Conservation (phyloP, 1,140 invertebrate genomes). For the Sweltsa coloradensis region DNA sequence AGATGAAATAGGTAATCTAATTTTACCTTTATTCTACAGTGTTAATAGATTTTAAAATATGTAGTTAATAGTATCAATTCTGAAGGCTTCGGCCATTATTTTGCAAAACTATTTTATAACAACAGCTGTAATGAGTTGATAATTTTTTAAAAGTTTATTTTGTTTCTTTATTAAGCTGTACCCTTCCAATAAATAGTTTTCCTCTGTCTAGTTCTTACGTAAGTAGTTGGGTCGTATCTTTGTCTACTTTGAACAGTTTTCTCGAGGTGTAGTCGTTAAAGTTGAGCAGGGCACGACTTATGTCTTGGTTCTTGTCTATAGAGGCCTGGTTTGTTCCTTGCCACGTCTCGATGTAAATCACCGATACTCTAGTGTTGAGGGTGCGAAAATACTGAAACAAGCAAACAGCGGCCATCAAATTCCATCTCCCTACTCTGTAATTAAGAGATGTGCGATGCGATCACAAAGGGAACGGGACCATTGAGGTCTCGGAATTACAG, state of each 20-base stretch:
- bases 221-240: constrained; percentile 83
- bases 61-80: too few relatives aligned
- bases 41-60: too few relatives aligned
- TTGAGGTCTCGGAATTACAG: too few relatives aligned
- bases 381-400: constrained; percentile 77
- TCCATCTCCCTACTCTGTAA: too few relatives aligned
- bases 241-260: constrained; percentile 67
- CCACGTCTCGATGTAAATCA: constrained; percentile 96
- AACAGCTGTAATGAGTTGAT: neutral
- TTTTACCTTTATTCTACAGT: too few relatives aligned
- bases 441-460: too few relatives aligned
- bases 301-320: constrained; percentile 71
- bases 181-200: too few relatives aligned
- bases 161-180: too few relatives aligned
- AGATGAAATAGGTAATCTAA: too few relatives aligned
- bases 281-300: constrained; percentile 69
- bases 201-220: constrained; percentile 75
- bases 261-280: constrained; percentile 82
- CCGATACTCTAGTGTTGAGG: constrained; percentile 81
- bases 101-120: neutral
- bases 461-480: too few relatives aligned
- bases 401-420: too few relatives aligned
- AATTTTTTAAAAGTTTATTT: neutral
- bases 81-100: too few relatives aligned
- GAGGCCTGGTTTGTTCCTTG: constrained; percentile 71